Evolutionary conservation across 2,888 invertebrate genomes (phyloP).

Genomic region (Trachelus stipa): DNA sequence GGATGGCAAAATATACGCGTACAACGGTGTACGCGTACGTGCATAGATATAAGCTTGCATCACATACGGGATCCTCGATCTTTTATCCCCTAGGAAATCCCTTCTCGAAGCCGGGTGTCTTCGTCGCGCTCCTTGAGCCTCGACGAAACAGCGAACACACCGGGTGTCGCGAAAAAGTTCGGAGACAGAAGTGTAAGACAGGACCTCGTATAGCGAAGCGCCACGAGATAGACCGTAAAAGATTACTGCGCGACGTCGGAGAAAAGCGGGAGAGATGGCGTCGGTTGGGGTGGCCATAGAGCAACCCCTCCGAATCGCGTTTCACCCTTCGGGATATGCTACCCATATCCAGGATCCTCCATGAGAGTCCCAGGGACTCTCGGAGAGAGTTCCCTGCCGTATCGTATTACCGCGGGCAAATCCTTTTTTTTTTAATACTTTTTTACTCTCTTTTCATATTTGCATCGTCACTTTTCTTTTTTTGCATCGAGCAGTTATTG

Average conservation of each 20-base stretch:
- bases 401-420: conserved; percentile 57
- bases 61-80: conserved; percentile 55
- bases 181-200: not conserved
- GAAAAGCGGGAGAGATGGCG: not conserved
- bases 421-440: conserved; percentile 40
- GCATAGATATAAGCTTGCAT: conserved; percentile 47
- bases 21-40: not conserved
- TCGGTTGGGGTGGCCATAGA: not conserved
- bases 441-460: conserved; percentile 26
- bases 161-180: not conserved
- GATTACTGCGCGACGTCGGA: conserved; percentile 54
- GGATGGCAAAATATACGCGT: conserved; percentile 43
- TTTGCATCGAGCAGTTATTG: conserved; percentile 50
- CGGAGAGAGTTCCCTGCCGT: conserved; percentile 41
- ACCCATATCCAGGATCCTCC: conserved; percentile 21
- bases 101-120: not conserved
- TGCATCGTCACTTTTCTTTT: conserved; percentile 34
- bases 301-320: conserved; percentile 15
- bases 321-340: conserved; percentile 23
- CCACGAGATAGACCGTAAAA: conserved; percentile 56
- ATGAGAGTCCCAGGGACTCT: not conserved
- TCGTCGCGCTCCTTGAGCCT: not conserved
- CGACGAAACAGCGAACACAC: not conserved
- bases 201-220: conserved; percentile 40
- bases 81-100: conserved; percentile 36